Evolutionary conservation across 1,140 invertebrate species (phyloP), one percentile per base, ranked within the genome.

Genomic region (Hormaphis cornu): DNA sequence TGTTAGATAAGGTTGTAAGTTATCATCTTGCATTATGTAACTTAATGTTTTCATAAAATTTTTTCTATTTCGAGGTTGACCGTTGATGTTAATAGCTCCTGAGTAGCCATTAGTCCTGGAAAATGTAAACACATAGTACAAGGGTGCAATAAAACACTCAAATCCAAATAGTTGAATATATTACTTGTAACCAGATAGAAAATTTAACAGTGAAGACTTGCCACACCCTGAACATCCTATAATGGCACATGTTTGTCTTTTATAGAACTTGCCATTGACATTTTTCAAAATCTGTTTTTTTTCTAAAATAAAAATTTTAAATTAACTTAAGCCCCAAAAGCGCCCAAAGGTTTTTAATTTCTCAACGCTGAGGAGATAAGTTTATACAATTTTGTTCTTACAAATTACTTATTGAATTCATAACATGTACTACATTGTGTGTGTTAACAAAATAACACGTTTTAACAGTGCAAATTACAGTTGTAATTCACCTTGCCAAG

Each of bases 181-280:
- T 18, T 26, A 26, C 26, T 52, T 52, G 48, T 93, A 94, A 71
- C 91, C 91, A 24, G 91, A 90, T 72, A 93, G 79, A 73, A 93
- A 90, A 75, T 94, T 92, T 87, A 93, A 90, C 0, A 94, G 82
- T 0, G 93, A 94, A 72, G 89, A 92, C 78, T 97, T 97, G 1
- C 93, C 94, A 1, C 92, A 91, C 1, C 93, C 93, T 1, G 91
- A 94, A 37, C 92, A 92, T 42, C 93, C 93, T 5, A 53, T 53
- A 10, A 30, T 30, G 8, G 52, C 26, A 0, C 52, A 53, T 20
- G 24, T 16, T 52, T 52, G 52, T 14, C 28, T 30, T 1, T 30
- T n/a, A 18, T 33, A 18, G n/a, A 30, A 53, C 30, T 18, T 20
- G n/a, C 52, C 48, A 14, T 24, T 52, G 14, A 52, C 48, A 16